Base-by-base conservation (phyloP, 2,797 vertebrate genomes). In the Enteromius fasciolatus region DNA sequence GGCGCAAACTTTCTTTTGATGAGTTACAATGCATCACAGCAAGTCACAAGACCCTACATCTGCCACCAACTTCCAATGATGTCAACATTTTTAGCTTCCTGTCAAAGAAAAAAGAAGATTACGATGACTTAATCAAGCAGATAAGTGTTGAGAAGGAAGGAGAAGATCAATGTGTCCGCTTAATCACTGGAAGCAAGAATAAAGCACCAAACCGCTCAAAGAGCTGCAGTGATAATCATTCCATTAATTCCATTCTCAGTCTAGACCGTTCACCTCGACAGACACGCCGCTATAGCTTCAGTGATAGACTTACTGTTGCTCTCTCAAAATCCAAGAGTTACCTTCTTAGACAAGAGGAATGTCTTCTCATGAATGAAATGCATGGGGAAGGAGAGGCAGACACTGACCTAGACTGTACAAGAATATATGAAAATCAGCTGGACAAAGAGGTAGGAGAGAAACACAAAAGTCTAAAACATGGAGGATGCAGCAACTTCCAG, bases 81-180 rank as follows among this genome's bases (percentile, higher is more conserved):
- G 93, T 97, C 87, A 98, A 99, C 89, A 98, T 99, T 87, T 97
- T 99, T 87, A 94, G 97, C 90, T 99, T 99, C 80, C 91, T 99
- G 85, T 97, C 97, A 75, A 98, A 98, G 88, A 99, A 97, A 89
- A 94, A 97, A 85, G 97, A 98, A 86, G 97, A 97, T 23, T 99
- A 98, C 91, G 99, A 97, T 3, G 98, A 98, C 89, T 93, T 97
- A 88, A 99, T 99, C 83, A 99, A 99, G 83, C 97, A 99, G 93
- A 98, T 99, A 0, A 97, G 97, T 67, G 94, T 93, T 80, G 98
- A 97, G 86, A 96, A 94, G 4, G 93, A 90, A 0, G 59, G 61
- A 31, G 33, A 81, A 33, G 41, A 41, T 25, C 78, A 48, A 4
- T 0, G 76, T 7, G 64, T 15, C 1, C 23, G 57, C 9, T 52